Conservation (phyloP, 2,113 vertebrate species). For the Sarotherodon lohbergeri region DNA sequence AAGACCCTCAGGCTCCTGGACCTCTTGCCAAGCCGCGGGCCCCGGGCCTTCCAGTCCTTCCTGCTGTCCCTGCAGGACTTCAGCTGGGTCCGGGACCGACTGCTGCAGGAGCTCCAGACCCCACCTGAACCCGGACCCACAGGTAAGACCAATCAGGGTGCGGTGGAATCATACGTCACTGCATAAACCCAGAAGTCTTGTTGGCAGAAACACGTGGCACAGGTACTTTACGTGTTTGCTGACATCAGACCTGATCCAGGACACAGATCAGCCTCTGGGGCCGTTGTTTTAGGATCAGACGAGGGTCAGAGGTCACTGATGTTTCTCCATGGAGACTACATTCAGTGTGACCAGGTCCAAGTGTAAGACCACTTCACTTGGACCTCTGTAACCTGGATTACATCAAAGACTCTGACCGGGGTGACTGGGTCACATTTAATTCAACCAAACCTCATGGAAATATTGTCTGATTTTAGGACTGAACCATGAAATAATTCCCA, state of each 20-base stretch:
- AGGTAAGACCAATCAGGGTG: slow-evolving; percentile 53
- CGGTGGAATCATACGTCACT: not conserved
- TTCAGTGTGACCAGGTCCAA: not conserved
- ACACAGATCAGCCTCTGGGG: not conserved
- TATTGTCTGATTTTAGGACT: not conserved
- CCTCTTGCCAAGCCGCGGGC: slow-evolving; percentile 83
- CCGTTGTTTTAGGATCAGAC: not conserved
- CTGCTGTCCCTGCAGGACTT: slow-evolving; percentile 83
- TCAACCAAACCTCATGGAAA: not conserved
- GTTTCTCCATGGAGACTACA: not conserved
- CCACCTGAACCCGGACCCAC: not conserved
- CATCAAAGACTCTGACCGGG: not conserved
- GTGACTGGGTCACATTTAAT: not conserved
- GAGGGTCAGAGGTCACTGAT: not conserved
- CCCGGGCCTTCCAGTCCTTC: slow-evolving; percentile 81
- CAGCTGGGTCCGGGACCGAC: slow-evolving; percentile 80
- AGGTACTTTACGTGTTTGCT: not conserved
- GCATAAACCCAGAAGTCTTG: not conserved
- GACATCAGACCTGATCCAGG: not conserved
- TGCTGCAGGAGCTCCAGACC: slow-evolving; percentile 55
- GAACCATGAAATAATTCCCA: not conserved
- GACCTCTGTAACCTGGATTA: not conserved
- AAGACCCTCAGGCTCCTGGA: slow-evolving; percentile 82
- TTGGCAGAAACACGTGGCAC: not conserved
- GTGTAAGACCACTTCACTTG: not conserved